phyloP scores from a whole-genome alignment of 2,888 invertebrate species.

The Smittia aterrima region DNA sequence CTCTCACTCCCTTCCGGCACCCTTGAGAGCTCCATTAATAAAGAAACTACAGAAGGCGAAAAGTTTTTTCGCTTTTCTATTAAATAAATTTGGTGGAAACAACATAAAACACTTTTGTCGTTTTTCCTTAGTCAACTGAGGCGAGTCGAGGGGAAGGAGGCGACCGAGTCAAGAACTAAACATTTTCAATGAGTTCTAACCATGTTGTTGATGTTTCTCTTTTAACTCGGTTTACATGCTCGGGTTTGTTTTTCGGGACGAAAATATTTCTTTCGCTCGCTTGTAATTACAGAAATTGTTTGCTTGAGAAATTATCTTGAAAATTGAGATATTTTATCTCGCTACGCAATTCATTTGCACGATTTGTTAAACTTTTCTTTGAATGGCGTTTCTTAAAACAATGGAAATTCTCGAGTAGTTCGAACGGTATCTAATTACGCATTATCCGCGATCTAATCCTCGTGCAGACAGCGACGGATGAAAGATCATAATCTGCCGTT shows the following conservation, averaged over 20 bases:
- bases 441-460: background rate
- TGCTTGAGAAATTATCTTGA: too few relatives aligned
- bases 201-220: background rate
- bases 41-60: slow-evolving; percentile 15
- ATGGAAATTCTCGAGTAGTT: background rate
- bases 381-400: too few relatives aligned
- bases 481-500: too few relatives aligned
- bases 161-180: background rate
- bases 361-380: too few relatives aligned
- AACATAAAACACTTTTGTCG: slow-evolving; percentile 27
- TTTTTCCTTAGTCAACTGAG: background rate
- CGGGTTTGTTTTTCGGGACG: too few relatives aligned
- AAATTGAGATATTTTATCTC: too few relatives aligned
- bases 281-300: too few relatives aligned
- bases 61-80: slow-evolving; percentile 13
- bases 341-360: too few relatives aligned
- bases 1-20: background rate
- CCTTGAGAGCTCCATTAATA: background rate
- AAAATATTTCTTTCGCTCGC: too few relatives aligned
- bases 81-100: slow-evolving; percentile 27
- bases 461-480: too few relatives aligned
- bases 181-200: slow-evolving; percentile 4
- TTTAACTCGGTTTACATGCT: background rate
- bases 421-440: too few relatives aligned
- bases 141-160: background rate